Percentiles rank a stretch among this genome's conserved stretches.
phyloP scores from a whole-genome alignment of 35 echinoderm and acorn worm species.

The Ptychodera flava region DNA sequence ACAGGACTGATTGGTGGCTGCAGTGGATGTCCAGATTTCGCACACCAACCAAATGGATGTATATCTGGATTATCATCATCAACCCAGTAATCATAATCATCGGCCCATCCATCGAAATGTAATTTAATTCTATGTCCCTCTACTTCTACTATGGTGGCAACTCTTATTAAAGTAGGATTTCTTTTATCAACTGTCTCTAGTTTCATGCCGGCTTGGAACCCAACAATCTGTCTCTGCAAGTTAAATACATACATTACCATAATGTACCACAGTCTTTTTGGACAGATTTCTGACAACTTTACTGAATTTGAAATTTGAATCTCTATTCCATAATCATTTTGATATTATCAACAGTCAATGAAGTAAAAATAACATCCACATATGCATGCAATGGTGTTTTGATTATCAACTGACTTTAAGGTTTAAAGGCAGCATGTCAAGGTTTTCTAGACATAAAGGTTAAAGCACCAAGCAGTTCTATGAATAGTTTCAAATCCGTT shows the following conservation, averaged over 20 bases:
- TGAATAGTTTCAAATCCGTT: too few species aligned
- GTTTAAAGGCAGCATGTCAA: too few species aligned
- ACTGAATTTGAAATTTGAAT: too few species aligned
- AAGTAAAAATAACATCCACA: too few species aligned
- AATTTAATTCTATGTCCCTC: constrained; percentile 69
- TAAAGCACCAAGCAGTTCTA: too few species aligned
- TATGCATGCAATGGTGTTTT: too few species aligned
- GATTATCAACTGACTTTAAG: too few species aligned
- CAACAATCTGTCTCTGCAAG: constrained; percentile 55
- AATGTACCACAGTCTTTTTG: background rate
- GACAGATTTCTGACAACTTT: too few species aligned
- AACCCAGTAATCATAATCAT: constrained; percentile 85
- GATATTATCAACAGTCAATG: too few species aligned
- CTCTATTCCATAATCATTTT: too few species aligned
- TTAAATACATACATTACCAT: background rate
- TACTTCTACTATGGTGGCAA: constrained; percentile 51
- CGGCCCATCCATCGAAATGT: constrained; percentile 98
- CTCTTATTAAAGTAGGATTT: constrained; percentile 77
- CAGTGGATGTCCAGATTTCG: constrained; percentile 79
- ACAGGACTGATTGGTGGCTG: constrained; percentile 68
- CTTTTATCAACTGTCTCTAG: constrained; percentile 79
- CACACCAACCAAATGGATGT: constrained; percentile 93
- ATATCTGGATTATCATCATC: constrained; percentile 83
- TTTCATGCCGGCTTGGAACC: constrained; percentile 69
- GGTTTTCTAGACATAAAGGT: too few species aligned